A percentile compares a stretch with the other conserved stretches of the same genome.
Conservation (phyloP, 2,797 vertebrate genomes). For the Ispidina picta region DNA sequence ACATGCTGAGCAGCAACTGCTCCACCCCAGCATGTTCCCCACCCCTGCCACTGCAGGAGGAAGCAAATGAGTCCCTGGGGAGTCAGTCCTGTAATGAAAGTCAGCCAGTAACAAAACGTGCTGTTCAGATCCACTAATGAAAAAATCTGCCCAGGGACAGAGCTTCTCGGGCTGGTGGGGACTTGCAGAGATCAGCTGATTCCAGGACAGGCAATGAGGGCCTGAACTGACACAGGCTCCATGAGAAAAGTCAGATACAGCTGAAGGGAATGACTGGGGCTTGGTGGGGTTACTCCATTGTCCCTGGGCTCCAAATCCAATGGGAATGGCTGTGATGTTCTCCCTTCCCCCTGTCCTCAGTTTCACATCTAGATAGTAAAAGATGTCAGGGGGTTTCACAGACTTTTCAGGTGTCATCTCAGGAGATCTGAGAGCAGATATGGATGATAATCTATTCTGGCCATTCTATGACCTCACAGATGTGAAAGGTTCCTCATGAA, state of each 20-base stretch:
- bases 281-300: background rate
- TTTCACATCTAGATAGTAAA: background rate
- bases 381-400: background rate
- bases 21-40: background rate
- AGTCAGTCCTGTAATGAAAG: background rate
- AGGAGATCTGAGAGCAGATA: background rate
- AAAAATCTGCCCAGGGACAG: background rate
- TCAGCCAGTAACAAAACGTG: background rate
- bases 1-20: background rate
- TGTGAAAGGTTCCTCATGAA: background rate
- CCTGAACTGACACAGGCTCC: rapidly evolving
- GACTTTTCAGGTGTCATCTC: background rate
- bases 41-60: background rate
- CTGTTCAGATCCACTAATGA: background rate
- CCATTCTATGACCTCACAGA: background rate
- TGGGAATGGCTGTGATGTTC: background rate
- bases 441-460: background rate
- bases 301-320: background rate
- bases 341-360: background rate
- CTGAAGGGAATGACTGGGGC: background rate
- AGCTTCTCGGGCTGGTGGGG: rapidly evolving
- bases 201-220: background rate
- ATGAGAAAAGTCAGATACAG: rapidly evolving
- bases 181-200: background rate
- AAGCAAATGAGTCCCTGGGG: background rate